phyloP scores from a whole-genome alignment of 2,113 vertebrate genomes.

The Gymnarchus niloticus region DNA sequence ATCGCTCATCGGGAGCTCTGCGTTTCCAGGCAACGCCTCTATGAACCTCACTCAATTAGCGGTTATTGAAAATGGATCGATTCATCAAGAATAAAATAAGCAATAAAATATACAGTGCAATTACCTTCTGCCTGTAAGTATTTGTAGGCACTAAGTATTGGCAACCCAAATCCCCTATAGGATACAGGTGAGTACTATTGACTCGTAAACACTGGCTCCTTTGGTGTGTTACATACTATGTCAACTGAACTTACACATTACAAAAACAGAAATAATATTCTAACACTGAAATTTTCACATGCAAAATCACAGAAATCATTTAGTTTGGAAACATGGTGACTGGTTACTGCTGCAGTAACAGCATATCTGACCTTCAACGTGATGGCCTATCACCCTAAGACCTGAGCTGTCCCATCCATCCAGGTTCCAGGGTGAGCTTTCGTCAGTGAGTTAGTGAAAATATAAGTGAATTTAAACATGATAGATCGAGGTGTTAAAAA shows the following conservation, averaged over 20 bases:
- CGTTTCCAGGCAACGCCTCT: background rate
- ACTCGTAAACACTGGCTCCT: background rate
- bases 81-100: slow-evolving; percentile 1
- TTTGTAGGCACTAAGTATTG: background rate
- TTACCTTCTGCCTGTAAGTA: background rate
- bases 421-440: background rate
- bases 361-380: background rate
- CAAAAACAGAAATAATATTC: background rate
- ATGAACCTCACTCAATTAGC: background rate
- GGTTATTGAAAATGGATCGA: background rate
- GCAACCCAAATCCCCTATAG: background rate
- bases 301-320: background rate
- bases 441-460: background rate
- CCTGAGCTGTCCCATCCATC: background rate
- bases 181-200: background rate
- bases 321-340: background rate
- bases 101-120: background rate
- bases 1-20: background rate
- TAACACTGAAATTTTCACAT: background rate
- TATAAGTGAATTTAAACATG: background rate
- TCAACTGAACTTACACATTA: background rate
- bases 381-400: background rate
- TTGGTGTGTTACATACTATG: background rate
- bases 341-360: background rate
- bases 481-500: background rate